Evolutionary conservation across 2,797 vertebrate species (phyloP).

Genomic region (Simalia tracyae): DNA sequence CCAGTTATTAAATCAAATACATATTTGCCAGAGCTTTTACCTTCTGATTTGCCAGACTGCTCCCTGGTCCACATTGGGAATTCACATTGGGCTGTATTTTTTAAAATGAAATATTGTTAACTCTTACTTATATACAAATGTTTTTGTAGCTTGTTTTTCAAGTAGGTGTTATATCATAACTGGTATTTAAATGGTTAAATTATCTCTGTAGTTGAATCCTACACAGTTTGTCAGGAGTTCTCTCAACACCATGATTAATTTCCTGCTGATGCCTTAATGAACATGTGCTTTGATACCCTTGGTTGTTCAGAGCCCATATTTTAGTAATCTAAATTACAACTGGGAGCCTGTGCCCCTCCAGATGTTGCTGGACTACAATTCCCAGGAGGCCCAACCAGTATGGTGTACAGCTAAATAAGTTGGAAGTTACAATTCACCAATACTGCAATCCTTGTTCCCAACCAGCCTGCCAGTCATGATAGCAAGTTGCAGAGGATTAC

Average conservation of each 20-base stretch:
- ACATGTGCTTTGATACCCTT: neutral
- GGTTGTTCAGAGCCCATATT: neutral
- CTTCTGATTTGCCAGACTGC: neutral
- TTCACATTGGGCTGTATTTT: neutral
- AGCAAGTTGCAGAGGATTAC: neutral
- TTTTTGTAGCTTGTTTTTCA: neutral
- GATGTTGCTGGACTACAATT: neutral
- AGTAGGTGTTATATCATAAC: neutral
- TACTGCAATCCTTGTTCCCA: neutral
- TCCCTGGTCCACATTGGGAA: neutral
- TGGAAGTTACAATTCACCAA: neutral
- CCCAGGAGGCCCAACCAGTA: neutral
- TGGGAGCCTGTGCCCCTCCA: neutral
- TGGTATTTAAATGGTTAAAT: neutral
- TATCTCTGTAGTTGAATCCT: neutral
- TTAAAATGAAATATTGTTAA: neutral
- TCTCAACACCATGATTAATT: neutral
- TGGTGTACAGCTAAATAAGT: neutral
- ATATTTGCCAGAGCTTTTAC: neutral
- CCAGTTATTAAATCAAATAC: neutral
- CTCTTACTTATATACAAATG: neutral
- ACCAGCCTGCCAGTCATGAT: neutral
- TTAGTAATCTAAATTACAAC: neutral
- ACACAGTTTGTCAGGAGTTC: neutral
- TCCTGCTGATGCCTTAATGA: neutral